Conservation (phyloP, 2,888 invertebrate genomes). For the Leptinotarsa tumamoca region DNA sequence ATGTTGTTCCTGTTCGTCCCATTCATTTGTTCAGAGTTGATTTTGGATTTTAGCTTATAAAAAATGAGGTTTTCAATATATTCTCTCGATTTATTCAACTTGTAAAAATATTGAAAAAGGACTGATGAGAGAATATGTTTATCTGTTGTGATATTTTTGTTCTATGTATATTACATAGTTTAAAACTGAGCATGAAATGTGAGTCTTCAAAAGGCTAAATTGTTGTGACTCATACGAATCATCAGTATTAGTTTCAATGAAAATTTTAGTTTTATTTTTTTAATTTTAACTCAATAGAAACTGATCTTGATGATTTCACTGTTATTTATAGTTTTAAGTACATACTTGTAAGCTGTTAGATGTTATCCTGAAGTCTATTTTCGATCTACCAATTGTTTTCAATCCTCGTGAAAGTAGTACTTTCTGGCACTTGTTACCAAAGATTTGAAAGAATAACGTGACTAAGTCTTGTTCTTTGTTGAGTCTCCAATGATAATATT, state of each 20-base stretch:
- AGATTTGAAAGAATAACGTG: not conserved
- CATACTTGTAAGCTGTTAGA: slow-evolving; percentile 37
- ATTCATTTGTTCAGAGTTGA: not conserved
- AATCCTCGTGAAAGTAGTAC: not conserved
- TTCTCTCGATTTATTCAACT: slow-evolving; percentile 39
- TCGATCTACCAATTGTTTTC: slow-evolving; percentile 25
- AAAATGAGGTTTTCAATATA: slow-evolving; percentile 32
- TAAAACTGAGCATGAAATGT: slow-evolving; percentile 23
- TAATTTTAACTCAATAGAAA: not conserved
- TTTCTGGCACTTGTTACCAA: not conserved
- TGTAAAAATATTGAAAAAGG: slow-evolving; percentile 34
- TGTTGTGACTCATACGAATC: slow-evolving; percentile 15
- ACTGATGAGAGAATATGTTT: slow-evolving; percentile 44
- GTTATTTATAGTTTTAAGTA: slow-evolving; percentile 24
- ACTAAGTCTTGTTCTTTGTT: not conserved
- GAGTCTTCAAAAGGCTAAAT: slow-evolving; percentile 23
- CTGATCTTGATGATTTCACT: slow-evolving; percentile 7
- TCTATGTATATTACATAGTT: slow-evolving; percentile 34
- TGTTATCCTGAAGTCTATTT: slow-evolving; percentile 38
- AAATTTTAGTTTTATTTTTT: not conserved
- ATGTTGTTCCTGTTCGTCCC: slow-evolving; percentile 12
- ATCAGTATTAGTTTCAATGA: not conserved
- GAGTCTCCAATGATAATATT: not conserved
- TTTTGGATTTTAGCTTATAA: not conserved
- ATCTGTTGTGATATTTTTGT: slow-evolving; percentile 46